These are phyloP conservation scores for Nycticebus coucang DNA, from an alignment of 2,113 vertebrate genomes.

Conservation along the genomic window DNA sequence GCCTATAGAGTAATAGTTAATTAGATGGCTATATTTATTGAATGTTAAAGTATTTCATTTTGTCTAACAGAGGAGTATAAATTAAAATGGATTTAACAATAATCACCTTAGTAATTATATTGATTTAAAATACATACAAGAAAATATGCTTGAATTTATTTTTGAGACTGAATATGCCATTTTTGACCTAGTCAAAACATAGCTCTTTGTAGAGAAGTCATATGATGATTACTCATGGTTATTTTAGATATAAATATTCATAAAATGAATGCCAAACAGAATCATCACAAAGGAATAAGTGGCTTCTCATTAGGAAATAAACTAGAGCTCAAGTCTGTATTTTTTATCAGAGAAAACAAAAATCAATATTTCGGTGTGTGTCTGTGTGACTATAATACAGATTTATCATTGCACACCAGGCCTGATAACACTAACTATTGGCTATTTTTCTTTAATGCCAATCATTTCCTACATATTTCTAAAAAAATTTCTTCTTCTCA, in stretches of 20 bases:
- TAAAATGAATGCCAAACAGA: neutral
- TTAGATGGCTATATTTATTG: neutral
- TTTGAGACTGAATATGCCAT: neutral
- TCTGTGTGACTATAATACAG: neutral
- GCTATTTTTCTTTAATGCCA: neutral
- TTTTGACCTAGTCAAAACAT: neutral
- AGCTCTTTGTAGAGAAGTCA: neutral
- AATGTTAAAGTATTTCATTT: slow-evolving; percentile 1
- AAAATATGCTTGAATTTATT: neutral
- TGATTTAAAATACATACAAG: neutral
- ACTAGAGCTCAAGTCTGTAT: neutral
- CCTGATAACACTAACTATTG: neutral
- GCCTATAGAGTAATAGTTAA: neutral
- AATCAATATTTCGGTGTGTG: neutral
- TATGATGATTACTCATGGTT: neutral
- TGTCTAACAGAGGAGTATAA: neutral
- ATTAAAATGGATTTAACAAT: neutral
- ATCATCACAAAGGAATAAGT: neutral
- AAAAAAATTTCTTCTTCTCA: neutral
- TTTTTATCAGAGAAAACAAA: slow-evolving; percentile 41
- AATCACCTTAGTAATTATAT: neutral
- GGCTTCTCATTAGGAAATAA: neutral
- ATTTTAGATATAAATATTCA: neutral
- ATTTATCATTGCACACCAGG: neutral
- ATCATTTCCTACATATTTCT: neutral